Evolutionary conservation across 2,888 invertebrate species (phyloP).

Genomic region (Synergus gifuensis): DNA sequence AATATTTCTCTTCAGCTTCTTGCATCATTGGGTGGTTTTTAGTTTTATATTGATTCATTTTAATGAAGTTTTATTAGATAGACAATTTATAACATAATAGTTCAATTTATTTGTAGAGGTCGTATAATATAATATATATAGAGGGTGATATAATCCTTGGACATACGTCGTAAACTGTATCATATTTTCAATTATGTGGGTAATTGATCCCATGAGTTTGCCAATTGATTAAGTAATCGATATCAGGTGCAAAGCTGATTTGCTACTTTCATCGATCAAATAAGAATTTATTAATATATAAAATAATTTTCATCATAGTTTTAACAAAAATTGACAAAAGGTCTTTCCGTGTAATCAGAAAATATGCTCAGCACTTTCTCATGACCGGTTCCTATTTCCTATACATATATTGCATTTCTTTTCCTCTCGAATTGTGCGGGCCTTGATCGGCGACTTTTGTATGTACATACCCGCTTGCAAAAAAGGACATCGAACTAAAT

Average conservation of each 20-base stretch:
- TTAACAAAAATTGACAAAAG: neutral
- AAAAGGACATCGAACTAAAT: slow-evolving; percentile 38
- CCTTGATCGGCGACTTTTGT: slow-evolving; percentile 36
- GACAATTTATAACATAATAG: neutral
- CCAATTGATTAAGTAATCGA: slow-evolving; percentile 5
- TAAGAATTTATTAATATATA: no score
- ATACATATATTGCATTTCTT: slow-evolving; percentile 24
- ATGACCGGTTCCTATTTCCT: slow-evolving; percentile 45
- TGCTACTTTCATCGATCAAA: no score
- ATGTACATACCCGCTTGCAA: slow-evolving; percentile 4
- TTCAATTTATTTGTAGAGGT: neutral
- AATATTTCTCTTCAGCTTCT: neutral
- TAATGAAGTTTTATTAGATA: neutral
- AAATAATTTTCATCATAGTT: no score
- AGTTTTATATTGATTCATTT: neutral
- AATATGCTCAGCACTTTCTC: slow-evolving; percentile 50
- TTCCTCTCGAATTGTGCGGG: slow-evolving; percentile 26
- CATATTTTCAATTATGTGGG: slow-evolving; percentile 5
- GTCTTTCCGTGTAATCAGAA: slow-evolving; percentile 20
- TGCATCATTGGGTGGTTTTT: neutral
- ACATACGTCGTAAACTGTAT: slow-evolving; percentile 1
- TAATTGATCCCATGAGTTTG: neutral
- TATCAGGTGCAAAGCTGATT: slow-evolving; percentile 8
- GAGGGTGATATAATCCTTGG: neutral
- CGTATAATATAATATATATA: neutral